These are phyloP conservation scores for Enteromius thamalakanensis DNA, from an alignment of 2,797 vertebrate species.

Conservation along the genomic window DNA sequence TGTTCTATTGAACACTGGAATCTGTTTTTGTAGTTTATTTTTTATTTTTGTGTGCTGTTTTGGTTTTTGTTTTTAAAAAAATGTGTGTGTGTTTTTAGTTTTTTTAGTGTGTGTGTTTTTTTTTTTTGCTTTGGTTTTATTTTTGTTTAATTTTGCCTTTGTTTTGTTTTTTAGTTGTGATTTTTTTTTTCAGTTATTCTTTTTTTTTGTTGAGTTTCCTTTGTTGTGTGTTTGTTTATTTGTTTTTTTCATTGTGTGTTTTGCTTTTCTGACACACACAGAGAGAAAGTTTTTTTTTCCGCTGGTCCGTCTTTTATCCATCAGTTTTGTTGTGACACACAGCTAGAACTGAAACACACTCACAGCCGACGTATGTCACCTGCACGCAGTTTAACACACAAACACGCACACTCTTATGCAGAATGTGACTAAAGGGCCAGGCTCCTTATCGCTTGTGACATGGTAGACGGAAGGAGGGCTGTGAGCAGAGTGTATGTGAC, in stretches of 20 bases:
- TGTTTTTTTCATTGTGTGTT: background rate
- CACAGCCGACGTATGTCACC: constrained; percentile 47
- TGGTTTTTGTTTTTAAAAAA: background rate
- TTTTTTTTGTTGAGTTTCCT: background rate
- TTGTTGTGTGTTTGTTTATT: background rate
- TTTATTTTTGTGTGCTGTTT: background rate
- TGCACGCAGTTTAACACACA: constrained; percentile 47
- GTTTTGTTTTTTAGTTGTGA: background rate
- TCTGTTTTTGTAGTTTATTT: background rate
- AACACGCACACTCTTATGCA: constrained; percentile 23
- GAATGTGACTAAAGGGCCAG: constrained; percentile 46
- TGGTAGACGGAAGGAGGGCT: constrained; percentile 82
- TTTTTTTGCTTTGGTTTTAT: background rate
- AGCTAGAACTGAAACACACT: constrained; percentile 44
- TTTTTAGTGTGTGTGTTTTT: background rate
- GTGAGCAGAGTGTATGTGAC: constrained; percentile 97
- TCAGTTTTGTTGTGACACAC: constrained; percentile 38
- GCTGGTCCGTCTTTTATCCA: constrained; percentile 26
- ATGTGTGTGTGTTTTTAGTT: background rate
- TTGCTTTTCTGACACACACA: background rate
- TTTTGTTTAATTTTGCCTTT: background rate
- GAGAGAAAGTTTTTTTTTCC: background rate
- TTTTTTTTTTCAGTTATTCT: background rate
- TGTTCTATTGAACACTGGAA: background rate
- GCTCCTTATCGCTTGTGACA: constrained; percentile 91